Base-by-base conservation (phyloP, 2,888 invertebrate genomes). In the Orthosia incerta region DNA sequence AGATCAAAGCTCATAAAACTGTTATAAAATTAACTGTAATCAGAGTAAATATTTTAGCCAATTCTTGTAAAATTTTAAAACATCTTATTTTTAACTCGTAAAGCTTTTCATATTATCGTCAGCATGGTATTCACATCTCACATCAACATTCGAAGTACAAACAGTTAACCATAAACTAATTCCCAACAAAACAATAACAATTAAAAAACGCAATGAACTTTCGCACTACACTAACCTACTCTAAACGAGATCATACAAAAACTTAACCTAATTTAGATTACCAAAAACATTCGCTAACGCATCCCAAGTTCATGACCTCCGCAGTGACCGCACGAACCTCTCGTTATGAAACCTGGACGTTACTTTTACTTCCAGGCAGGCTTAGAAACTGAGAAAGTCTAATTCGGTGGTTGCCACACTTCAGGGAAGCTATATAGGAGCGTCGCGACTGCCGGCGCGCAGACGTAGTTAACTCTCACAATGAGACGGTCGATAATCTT, bases 341-440 rank as follows among this genome's bases (percentile, higher is more conserved):
- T 94, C 93, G 91, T 95, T 95, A 95, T 91, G 93, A 94, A 94
- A 95, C 92, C 93, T 91, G 95, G 94, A 95, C 91, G 71, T 93
- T 89, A 95, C 95, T 95, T 95, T 95, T 95, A 95, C 95, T 94
- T 90, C 94, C 91, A 91, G 92, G 87, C 39, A 39, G 39, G 39
- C 39, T 39, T 7, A 39, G 39, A 39, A 39, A 39, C 92, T 93
- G 94, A 94, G 96, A 96, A 96, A 95, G 95, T 95, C 91, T 91
- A 92, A 91, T 94, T 95, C 90, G 92, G 93, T 90, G 86, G 87
- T 90, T 94, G 89, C 90, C 89, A 87, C 87, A 89, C 86, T 85
- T 79, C 83, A 76, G 79, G 86, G 80, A 82, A 83, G 92, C 69
- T 95, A 95, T 95, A 93, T 95, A 96, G 94, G 91, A 87, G 90